phyloP scores from a whole-genome alignment of 2,888 invertebrate genomes.

The Dugesia japonica region DNA sequence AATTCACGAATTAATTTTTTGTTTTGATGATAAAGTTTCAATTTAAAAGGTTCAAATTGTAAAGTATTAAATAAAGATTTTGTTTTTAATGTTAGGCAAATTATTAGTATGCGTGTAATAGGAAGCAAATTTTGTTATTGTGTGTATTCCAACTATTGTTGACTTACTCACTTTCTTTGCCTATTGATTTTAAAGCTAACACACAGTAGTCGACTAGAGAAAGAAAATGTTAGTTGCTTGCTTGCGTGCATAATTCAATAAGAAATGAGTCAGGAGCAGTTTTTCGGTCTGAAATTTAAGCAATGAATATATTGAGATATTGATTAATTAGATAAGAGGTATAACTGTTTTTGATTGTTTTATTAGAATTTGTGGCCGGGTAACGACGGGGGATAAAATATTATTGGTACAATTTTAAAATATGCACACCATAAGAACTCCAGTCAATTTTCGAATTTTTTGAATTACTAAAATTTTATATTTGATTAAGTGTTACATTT shows the following conservation, averaged over 20 bases:
- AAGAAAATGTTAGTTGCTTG: not conserved
- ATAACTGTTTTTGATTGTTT: too few species aligned
- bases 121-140: not conserved
- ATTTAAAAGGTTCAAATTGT: too few species aligned
- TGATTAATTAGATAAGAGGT: not conserved
- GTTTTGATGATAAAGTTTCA: too few species aligned
- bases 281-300: not conserved
- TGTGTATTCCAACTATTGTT: conserved; percentile 8
- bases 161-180: conserved; percentile 11
- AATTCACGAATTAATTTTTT: too few species aligned
- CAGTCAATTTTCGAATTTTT: too few species aligned
- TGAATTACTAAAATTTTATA: too few species aligned
- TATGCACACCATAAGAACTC: too few species aligned
- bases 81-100: not conserved
- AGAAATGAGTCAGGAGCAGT: not conserved
- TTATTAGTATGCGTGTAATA: not conserved
- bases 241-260: not conserved
- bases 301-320: not conserved
- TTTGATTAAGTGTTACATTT: too few species aligned
- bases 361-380: too few species aligned
- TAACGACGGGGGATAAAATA: too few species aligned
- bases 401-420: too few species aligned
- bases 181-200: conserved; percentile 16
- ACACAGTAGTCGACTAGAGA: not conserved
- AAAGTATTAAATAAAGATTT: not conserved